A percentile compares a stretch with the other conserved stretches of the same genome.
phyloP scores from a whole-genome alignment of 2,797 vertebrate species.

The Vespertilio murinus region DNA sequence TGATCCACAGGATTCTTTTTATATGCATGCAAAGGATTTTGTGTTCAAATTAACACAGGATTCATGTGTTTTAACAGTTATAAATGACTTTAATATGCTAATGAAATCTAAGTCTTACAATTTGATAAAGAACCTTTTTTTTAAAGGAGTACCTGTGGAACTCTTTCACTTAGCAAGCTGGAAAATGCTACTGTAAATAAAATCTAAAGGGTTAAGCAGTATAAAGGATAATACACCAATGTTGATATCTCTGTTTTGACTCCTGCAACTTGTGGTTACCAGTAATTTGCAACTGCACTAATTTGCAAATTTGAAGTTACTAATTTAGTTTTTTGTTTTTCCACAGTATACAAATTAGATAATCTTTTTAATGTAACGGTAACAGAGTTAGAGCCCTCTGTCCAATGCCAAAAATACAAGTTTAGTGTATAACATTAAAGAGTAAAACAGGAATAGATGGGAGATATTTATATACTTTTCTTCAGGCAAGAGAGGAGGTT shows the following conservation, averaged over 20 bases:
- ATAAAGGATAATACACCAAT: neutral
- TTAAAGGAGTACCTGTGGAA: neutral
- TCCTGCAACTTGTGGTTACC: neutral
- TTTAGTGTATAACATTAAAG: slow-evolving; percentile 10
- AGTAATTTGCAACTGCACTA: slow-evolving; percentile 16
- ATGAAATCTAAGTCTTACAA: neutral
- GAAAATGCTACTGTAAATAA: neutral
- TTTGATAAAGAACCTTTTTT: neutral
- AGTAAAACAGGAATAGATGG: neutral
- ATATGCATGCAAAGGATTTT: neutral
- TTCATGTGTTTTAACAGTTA: slow-evolving; percentile 8
- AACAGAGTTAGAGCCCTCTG: slow-evolving; percentile 8
- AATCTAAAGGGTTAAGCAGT: neutral
- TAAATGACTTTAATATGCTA: neutral
- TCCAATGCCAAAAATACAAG: neutral
- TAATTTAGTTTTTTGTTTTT: neutral
- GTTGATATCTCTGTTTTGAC: slow-evolving; percentile 9
- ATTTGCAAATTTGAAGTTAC: slow-evolving; percentile 4
- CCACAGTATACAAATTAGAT: neutral
- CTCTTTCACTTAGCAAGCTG: neutral
- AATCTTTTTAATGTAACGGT: slow-evolving; percentile 15
- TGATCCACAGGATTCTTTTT: neutral
- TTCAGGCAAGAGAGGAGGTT: neutral
- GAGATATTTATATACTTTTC: neutral
- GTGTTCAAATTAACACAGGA: slow-evolving; percentile 1